These are phyloP conservation scores for Hiodon alosoides DNA, from an alignment of 2,113 vertebrate species.

Conservation along the genomic window DNA sequence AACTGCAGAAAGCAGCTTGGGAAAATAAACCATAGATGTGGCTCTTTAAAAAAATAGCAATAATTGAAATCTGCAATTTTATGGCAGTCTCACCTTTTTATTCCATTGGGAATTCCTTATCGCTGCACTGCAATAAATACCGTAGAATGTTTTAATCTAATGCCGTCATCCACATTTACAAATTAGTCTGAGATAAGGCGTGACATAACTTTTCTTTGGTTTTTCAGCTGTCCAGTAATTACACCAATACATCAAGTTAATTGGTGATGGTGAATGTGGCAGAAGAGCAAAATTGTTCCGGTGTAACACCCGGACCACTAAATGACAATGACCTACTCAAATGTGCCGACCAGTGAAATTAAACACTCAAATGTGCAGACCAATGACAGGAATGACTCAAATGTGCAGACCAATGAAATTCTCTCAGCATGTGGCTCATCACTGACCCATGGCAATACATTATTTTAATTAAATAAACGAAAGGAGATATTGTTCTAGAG, in stretches of 20 bases:
- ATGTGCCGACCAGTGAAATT: background rate
- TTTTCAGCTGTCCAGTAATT: slow-evolving; percentile 11
- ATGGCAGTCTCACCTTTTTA: slow-evolving; percentile 5
- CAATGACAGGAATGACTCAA: background rate
- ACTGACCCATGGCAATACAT: too few relatives aligned
- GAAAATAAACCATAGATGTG: background rate
- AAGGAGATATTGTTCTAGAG: too few relatives aligned
- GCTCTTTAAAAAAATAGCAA: background rate
- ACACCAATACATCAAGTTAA: slow-evolving; percentile 1
- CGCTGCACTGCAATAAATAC: slow-evolving; percentile 77
- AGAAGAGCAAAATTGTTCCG: too few relatives aligned
- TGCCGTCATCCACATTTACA: slow-evolving; percentile 57
- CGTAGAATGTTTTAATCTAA: slow-evolving; percentile 67
- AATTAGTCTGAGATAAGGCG: slow-evolving; percentile 36
- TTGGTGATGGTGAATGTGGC: too few relatives aligned
- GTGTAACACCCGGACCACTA: too few relatives aligned
- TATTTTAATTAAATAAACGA: background rate
- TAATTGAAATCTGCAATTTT: slow-evolving; percentile 8
- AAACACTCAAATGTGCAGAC: background rate
- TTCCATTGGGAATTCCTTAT: slow-evolving; percentile 44
- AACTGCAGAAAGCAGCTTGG: background rate
- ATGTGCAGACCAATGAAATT: background rate
- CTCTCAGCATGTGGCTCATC: too few relatives aligned
- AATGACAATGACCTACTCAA: background rate
- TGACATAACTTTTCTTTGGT: slow-evolving; percentile 12